Base-by-base conservation (phyloP, 2,888 invertebrate species). In the Drosophila rubida region DNA sequence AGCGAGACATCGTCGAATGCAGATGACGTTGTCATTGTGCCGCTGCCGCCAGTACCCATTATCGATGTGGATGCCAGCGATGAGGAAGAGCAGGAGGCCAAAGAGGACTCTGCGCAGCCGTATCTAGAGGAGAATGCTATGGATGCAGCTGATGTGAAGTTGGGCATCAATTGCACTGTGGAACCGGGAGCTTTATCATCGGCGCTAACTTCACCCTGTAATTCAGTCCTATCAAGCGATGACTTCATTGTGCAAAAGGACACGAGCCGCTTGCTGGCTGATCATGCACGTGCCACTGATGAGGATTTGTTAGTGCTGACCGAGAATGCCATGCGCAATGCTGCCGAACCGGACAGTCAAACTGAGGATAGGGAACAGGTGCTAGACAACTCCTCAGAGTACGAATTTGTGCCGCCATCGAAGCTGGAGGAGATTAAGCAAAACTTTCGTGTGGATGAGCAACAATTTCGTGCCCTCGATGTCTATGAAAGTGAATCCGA, bases 401-500 rank as follows among this genome's bases (percentile, higher is more conserved):
- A 83, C 13, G 85, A 85, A 25, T 86, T 85, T 68, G 78, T 84
- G 22, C 82, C 84, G 4, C 86, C 86, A 0, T 81, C 86, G 4
- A 57, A 80, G 0, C 61, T 85, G 1, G 73, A 73, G 11, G 60
- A 78, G 23, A 75, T 68, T 35, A 84, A 75, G 32, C 69, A 72
- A 7, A 79, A 87, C 44, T 91, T 90, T 74, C 87, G 92, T 77
- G 85, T 93, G 80, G 89, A 89, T 77, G 80, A 93, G 88, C 64
- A 89, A 87, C 73, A 92, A 86, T 82, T 93, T 88, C 90, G 93
- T 30, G 90, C 91, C 25, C 85, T 93, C 5, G 94, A 94, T 90
- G 92, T 94, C 5, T 94, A 94, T 82, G 94, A 94, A 42, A 94
- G 94, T 77, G 94, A 94, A 79, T 92, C 92, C 2, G 92, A 92